Conservation (phyloP, 1,140 invertebrate species). For the Streblospio benedicti region DNA sequence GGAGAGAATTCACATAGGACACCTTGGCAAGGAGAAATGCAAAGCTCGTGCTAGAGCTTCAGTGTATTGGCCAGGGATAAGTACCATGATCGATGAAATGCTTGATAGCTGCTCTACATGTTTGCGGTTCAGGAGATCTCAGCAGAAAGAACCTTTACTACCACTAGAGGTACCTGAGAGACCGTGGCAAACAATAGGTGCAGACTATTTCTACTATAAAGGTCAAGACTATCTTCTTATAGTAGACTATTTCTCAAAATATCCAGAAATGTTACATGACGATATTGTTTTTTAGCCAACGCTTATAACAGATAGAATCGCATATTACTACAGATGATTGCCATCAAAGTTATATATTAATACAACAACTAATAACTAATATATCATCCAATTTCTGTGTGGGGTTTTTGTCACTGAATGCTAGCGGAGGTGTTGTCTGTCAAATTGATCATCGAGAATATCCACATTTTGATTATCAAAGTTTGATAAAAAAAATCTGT, state of each 20-base stretch:
- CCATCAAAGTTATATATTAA: too few relatives aligned
- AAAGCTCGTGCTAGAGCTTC: background rate
- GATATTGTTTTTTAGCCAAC: too few relatives aligned
- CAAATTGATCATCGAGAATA: too few relatives aligned
- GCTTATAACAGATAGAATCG: too few relatives aligned
- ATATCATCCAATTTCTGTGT: too few relatives aligned
- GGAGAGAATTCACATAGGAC: background rate
- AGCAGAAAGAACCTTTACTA: conserved; percentile 6
- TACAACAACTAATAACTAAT: too few relatives aligned
- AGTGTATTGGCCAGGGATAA: background rate
- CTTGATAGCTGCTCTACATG: background rate
- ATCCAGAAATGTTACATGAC: conserved; percentile 8
- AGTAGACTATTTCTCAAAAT: conserved; percentile 16
- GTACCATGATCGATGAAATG: background rate
- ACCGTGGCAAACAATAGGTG: conserved; percentile 6
- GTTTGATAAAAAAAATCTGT: too few relatives aligned
- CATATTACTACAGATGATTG: too few relatives aligned
- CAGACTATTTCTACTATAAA: conserved; percentile 5
- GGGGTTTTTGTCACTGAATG: too few relatives aligned
- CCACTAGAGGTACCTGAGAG: conserved; percentile 1
- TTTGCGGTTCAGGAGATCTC: background rate
- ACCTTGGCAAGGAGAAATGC: background rate
- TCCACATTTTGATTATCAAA: too few relatives aligned
- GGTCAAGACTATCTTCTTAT: conserved; percentile 4
- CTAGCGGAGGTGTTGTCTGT: too few relatives aligned